phyloP scores from a whole-genome alignment of 2,888 invertebrate genomes.

The Acleris emargana region DNA sequence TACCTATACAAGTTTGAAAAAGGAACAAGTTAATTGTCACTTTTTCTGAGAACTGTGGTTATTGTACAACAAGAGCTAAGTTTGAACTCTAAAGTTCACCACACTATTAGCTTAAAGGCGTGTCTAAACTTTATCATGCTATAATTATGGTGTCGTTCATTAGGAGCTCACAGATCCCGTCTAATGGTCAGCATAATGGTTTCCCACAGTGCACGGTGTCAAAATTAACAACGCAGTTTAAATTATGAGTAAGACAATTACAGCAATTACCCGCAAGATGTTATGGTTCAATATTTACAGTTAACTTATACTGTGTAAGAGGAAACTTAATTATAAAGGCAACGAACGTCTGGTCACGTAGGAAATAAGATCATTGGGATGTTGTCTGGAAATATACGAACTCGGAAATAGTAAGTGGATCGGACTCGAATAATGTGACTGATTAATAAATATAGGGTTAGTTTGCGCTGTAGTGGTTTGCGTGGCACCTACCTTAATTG shows the following conservation, averaged over 20 bases:
- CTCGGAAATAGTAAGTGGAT: background rate
- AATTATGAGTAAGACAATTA: slow-evolving; percentile 31
- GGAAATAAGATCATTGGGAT: background rate
- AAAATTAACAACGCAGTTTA: slow-evolving; percentile 33
- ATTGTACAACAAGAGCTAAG: background rate
- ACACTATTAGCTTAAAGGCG: slow-evolving; percentile 7
- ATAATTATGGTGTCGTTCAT: slow-evolving; percentile 20
- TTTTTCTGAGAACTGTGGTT: too few species aligned
- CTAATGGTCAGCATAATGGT: slow-evolving; percentile 13
- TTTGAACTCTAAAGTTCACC: background rate
- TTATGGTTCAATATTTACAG: slow-evolving; percentile 29
- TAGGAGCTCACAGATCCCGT: background rate
- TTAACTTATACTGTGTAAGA: slow-evolving; percentile 6
- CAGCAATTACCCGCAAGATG: slow-evolving; percentile 27
- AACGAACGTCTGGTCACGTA: background rate
- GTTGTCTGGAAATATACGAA: background rate
- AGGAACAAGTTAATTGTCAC: too few species aligned
- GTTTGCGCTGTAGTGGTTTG: too few species aligned
- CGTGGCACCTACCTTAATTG: too few species aligned
- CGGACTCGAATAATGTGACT: too few species aligned
- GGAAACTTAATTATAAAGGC: slow-evolving; percentile 10
- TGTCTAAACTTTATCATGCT: background rate
- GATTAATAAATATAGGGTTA: too few species aligned
- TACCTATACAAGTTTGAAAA: too few species aligned
- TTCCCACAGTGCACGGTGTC: slow-evolving; percentile 20